Evolutionary conservation across 2,113 vertebrate genomes (phyloP).

Genomic region (Cryptomyrus ogoouensis): DNA sequence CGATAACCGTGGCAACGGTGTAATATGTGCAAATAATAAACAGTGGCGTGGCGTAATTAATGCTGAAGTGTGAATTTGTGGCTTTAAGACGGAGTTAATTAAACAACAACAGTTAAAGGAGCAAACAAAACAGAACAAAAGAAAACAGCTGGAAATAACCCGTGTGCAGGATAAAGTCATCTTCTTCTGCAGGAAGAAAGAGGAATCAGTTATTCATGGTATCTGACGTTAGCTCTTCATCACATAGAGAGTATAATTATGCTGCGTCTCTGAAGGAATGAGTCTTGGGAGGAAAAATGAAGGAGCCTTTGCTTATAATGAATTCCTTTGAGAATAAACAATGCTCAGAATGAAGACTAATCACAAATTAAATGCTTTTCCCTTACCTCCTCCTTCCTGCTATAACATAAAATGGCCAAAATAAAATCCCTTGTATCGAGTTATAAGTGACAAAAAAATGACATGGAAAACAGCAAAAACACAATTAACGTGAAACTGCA

Average conservation of each 20-base stretch:
- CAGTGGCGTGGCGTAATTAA: not conserved
- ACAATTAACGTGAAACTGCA: not conserved
- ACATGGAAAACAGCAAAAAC: not conserved
- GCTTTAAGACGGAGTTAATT: conserved; percentile 12
- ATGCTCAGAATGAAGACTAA: conserved; percentile 68
- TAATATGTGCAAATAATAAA: not conserved
- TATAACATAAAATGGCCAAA: conserved; percentile 8
- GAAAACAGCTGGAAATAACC: not conserved
- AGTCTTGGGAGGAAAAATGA: conserved; percentile 55
- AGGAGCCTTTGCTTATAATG: conserved; percentile 70
- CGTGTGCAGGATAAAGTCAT: not conserved
- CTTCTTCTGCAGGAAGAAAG: conserved; percentile 40
- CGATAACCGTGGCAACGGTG: not conserved
- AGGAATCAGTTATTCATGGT: conserved; percentile 68
- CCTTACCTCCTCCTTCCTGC: conserved; percentile 54
- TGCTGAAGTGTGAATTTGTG: not conserved
- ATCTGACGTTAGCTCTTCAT: conserved; percentile 73
- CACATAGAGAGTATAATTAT: conserved; percentile 69
- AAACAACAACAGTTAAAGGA: not conserved
- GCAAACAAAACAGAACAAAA: conserved; percentile 12
- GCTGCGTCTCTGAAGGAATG: conserved; percentile 71
- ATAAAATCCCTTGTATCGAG: not conserved
- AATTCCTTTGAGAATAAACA: conserved; percentile 73
- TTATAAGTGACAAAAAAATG: not conserved
- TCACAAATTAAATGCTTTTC: conserved; percentile 68